Conservation (phyloP, 2,113 vertebrate genomes). For the Arizona elegans region DNA sequence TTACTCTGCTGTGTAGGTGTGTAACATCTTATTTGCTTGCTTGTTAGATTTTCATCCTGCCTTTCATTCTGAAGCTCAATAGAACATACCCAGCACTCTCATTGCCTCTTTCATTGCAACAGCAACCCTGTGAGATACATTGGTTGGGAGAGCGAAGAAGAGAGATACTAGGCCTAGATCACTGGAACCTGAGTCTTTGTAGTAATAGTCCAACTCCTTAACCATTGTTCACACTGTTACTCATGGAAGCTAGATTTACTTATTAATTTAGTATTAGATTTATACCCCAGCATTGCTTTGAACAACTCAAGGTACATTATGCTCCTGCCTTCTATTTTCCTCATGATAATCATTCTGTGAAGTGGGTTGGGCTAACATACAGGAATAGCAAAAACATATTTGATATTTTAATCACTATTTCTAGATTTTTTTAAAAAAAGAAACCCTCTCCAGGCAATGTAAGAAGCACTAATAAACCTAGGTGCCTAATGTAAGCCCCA, state of each 20-base stretch:
- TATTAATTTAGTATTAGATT: not conserved
- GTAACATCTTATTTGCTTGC: not conserved
- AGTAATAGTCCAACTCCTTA: not conserved
- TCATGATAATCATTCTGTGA: not conserved
- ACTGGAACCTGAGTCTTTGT: not conserved
- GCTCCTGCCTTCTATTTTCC: not conserved
- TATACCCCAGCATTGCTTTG: not conserved
- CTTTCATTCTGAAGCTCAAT: not conserved
- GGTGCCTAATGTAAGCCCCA: not conserved
- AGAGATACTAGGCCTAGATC: not conserved
- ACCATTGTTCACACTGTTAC: not conserved
- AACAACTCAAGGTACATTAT: not conserved
- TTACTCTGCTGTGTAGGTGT: not conserved
- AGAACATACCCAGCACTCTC: not conserved
- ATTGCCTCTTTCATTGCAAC: not conserved
- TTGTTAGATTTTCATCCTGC: not conserved
- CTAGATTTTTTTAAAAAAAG: not conserved
- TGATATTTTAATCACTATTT: not conserved
- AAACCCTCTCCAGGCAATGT: not conserved
- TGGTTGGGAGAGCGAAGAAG: not conserved
- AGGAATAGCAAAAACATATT: not conserved
- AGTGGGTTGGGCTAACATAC: not conserved
- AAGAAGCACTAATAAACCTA: not conserved
- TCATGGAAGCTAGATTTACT: not conserved
- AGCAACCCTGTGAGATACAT: not conserved